Evolutionary conservation across 53 echinoderm and acorn worm species (phyloP).

Genomic region (Mesocentrotus franciscanus): DNA sequence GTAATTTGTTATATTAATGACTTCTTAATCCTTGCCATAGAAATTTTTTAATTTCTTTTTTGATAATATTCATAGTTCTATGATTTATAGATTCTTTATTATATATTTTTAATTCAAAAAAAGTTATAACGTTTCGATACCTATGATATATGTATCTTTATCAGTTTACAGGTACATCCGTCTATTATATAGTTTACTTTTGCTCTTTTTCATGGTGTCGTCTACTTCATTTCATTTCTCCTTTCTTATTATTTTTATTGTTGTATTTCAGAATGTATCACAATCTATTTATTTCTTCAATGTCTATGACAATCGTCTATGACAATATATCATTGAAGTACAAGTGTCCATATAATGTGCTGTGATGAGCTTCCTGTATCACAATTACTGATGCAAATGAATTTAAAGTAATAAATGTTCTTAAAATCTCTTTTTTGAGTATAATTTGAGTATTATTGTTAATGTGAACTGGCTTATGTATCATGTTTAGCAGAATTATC

Average conservation of each 20-base stretch:
- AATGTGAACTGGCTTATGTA: neutral
- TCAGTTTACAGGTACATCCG: neutral
- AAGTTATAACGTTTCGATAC: no score
- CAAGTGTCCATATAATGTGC: neutral
- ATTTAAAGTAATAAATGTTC: neutral
- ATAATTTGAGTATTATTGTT: neutral
- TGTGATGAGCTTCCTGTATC: neutral
- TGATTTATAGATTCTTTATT: neutral
- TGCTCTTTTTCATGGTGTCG: neutral
- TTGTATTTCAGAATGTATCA: neutral
- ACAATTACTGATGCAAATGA: neutral
- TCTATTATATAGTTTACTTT: neutral
- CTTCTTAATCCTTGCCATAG: neutral
- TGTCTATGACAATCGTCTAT: neutral
- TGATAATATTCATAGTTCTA: neutral
- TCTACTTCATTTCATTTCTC: neutral
- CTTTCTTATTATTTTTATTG: neutral
- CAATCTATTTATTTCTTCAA: neutral
- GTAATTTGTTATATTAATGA: neutral
- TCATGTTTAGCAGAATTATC: no score
- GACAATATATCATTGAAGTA: neutral
- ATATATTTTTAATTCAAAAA: no score
- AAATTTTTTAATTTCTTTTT: neutral
- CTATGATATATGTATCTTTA: neutral
- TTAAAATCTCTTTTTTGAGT: neutral